A percentile compares a stretch with the other conserved stretches of the same genome.
These are phyloP conservation scores for Drosophila prostipennis DNA, from an alignment of 2,888 invertebrate genomes.

Conservation along the genomic window DNA sequence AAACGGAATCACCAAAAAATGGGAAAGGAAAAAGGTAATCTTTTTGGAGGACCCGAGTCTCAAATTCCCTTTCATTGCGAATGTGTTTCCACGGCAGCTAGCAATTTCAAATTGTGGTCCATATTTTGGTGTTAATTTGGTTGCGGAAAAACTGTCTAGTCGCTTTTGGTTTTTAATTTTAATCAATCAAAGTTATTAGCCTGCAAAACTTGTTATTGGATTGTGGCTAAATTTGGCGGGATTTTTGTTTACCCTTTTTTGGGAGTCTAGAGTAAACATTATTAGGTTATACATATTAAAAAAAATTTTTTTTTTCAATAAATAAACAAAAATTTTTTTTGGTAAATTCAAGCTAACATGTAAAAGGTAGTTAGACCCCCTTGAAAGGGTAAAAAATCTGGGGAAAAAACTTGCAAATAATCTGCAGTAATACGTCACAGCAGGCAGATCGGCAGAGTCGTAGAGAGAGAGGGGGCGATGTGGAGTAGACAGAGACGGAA, in stretches of 20 bases:
- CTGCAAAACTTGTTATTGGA: conserved; percentile 1
- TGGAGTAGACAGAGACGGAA: neutral
- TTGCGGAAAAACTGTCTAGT: neutral
- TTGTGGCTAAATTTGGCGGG: conserved; percentile 3
- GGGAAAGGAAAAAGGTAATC: conserved; percentile 4
- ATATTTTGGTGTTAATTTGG: conserved; percentile 3
- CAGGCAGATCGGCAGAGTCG: conserved; percentile 10
- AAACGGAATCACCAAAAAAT: conserved; percentile 17
- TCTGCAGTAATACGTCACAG: conserved; percentile 28
- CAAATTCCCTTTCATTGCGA: conserved; percentile 13
- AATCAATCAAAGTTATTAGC: neutral
- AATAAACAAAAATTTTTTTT: too few species aligned
- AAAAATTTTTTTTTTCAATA: too few species aligned
- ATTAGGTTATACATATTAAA: too few species aligned
- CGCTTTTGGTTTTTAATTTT: neutral
- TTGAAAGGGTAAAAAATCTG: neutral
- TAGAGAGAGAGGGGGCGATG: conserved; percentile 4
- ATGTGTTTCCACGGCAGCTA: conserved; percentile 8
- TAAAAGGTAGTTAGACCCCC: neutral
- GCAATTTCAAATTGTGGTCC: neutral
- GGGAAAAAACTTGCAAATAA: conserved; percentile 12
- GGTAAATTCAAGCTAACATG: too few species aligned
- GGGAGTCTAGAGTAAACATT: too few species aligned
- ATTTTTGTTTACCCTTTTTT: neutral
- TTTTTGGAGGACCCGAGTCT: neutral